Evolutionary conservation across 2,888 invertebrate genomes (phyloP).

Genomic region (Caenorhabditis angaria): DNA sequence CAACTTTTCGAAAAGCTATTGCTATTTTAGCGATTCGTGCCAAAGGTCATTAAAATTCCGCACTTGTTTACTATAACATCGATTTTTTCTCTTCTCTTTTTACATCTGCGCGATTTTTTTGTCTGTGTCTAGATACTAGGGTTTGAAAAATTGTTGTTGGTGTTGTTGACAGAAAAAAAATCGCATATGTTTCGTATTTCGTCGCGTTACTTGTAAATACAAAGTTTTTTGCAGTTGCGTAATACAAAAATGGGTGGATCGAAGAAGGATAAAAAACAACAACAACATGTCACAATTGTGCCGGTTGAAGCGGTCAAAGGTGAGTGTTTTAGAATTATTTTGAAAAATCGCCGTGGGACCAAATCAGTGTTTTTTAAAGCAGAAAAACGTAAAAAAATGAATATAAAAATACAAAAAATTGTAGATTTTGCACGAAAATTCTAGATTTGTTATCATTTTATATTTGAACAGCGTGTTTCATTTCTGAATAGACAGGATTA

Average conservation of each 20-base stretch:
- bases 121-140: too few species aligned
- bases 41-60: neutral
- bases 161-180: neutral
- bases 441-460: too few species aligned
- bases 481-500: too few species aligned
- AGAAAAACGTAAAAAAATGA: neutral
- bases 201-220: neutral
- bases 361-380: too few species aligned
- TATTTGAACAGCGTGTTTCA: too few species aligned
- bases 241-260: slow-evolving; percentile 31
- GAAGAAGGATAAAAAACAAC: slow-evolving; percentile 21
- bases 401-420: too few species aligned
- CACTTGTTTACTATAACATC: neutral
- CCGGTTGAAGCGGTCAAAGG: slow-evolving; percentile 41
- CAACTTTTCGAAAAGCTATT: too few species aligned
- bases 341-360: too few species aligned
- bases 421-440: too few species aligned
- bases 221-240: slow-evolving; percentile 8
- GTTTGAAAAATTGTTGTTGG: neutral
- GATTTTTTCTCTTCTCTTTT: neutral
- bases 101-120: slow-evolving; percentile 3
- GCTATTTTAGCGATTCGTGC: too few species aligned
- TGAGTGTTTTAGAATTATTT: too few species aligned
- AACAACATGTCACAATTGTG: slow-evolving; percentile 43
- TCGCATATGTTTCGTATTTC: slow-evolving; percentile 1